Base-by-base conservation (phyloP, 2,797 vertebrate genomes). In the Nyctibius grandis region DNA sequence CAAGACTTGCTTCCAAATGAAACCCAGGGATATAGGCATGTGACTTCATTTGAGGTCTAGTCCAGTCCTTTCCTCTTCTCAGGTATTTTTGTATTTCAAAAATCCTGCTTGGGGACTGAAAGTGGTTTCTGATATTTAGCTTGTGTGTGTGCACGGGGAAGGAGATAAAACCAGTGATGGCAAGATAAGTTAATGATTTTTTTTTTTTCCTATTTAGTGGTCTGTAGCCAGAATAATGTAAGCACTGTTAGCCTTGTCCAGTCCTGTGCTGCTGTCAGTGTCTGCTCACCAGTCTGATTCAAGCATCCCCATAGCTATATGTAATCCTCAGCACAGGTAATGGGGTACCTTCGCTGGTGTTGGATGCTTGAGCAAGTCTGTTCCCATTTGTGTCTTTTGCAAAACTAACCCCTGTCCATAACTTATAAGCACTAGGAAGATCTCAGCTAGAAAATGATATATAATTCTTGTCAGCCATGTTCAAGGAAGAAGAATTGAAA, bases 401-500 rank as follows among this genome's bases (percentile, higher is more conserved):
- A 85, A 88, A 96, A 89, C 91, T 93, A 94, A 89, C 72, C 59
- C 20, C 63, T 89, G 56, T 89, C 81, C 89, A 93, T 94, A 94
- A 95, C 96, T 95, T 60, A 91, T 90, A 82, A 87, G 78, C 60
- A 63, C 25, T 51, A 79, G 75, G 70, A 93, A 79, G 78, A 82
- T 85, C 74, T 89, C 59, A 63, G 94, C 78, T 89, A 73, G 85
- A 95, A 96, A 95, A 93, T 76, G 5, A 72, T 74, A 64, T 92
- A 45, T 74, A 85, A 91, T 93, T 93, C 91, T 91, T 92, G 93
- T 91, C 91, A 95, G 28, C 81, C 31, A 16, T 80, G 78, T 88
- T 95, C 89, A 91, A 45, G 63, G 87, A 65, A 87, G 70, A 91
- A 51, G 75, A 63, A 76, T 3, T 89, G 81, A 92, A 92, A 93